phyloP scores from a whole-genome alignment of 2,797 vertebrate species.

The Capromys pilorides region DNA sequence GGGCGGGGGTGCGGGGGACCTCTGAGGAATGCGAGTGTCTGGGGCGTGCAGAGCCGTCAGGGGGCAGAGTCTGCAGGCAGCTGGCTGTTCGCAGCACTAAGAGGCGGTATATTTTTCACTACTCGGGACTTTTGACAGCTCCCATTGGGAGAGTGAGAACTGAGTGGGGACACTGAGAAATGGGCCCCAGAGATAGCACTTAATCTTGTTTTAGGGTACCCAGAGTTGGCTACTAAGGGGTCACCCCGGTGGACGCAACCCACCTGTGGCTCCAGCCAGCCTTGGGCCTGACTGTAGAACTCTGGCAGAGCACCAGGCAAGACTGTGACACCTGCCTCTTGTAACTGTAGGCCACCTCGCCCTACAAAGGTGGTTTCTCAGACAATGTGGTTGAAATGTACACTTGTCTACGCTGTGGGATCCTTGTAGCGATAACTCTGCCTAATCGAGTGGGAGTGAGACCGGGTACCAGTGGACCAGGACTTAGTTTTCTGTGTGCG shows the following conservation, averaged over 20 bases:
- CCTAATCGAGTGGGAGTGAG: not conserved
- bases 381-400: not conserved
- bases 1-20: not conserved
- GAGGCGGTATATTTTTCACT: not conserved
- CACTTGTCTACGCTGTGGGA: accelerated
- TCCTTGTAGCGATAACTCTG: not conserved
- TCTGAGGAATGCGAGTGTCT: not conserved
- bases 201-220: not conserved
- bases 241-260: not conserved
- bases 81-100: accelerated
- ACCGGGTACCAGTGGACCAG: not conserved
- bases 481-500: not conserved
- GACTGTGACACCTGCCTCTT: not conserved
- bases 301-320: not conserved
- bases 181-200: not conserved
- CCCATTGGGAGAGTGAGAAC: not conserved
- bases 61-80: not conserved
- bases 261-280: not conserved
- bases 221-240: not conserved
- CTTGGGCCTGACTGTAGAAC: not conserved
- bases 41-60: accelerated
- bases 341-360: not conserved
- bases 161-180: not conserved
- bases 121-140: not conserved
- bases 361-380: not conserved